Evolutionary conservation across 2,888 invertebrate species (phyloP), one percentile per base, ranked within the genome.

Genomic region (Lampropteryx suffumata): DNA sequence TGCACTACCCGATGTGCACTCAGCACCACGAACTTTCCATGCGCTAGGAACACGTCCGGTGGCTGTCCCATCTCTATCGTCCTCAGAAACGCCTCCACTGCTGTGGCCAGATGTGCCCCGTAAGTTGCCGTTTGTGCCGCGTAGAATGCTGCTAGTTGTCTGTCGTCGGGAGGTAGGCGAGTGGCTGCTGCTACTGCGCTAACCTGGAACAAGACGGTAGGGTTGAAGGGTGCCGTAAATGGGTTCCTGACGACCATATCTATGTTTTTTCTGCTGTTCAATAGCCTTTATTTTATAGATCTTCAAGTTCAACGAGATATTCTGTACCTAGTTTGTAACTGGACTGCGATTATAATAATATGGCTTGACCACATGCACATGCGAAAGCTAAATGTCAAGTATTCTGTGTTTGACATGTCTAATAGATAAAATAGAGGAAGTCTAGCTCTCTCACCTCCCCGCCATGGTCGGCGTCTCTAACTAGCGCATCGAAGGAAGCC

Each of bases 31-130:
- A 97, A 97, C 82, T 98, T 98, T 43, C 97, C 96, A 77, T 98
- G 96, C 9, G 97, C 97, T 42, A 98, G 94, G 82, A 98, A 98
- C 57, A 94, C 95, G 82, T 97, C 96, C 0, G 99, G 98, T 29
- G 98, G 97, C 76, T 98, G 97, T 71, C 97, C 98, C 82, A 95
- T 95, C 71, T 97, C 97, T 30, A 99, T 96, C 3, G 97, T 96
- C 67, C 95, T 93, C 36, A 98, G 92, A 86, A 99, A 98, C 0
- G 97, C 96, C 71, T 98, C 98, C 48, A 98, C 97, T 10, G 98
- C 96, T 62, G 96, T 95, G 56, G 96, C 94, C 36, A 99, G 91
- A 76, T 96, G 94, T 13, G 94, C 94, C 67, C 96, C 95, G 79
- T 98, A 97, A 9, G 95, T 95, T 28, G 96, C 94, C 17, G 96